Evolutionary conservation across 2,113 vertebrate genomes (phyloP), one percentile per base, ranked within the genome.

Genomic region (Empidonax alnorum): DNA sequence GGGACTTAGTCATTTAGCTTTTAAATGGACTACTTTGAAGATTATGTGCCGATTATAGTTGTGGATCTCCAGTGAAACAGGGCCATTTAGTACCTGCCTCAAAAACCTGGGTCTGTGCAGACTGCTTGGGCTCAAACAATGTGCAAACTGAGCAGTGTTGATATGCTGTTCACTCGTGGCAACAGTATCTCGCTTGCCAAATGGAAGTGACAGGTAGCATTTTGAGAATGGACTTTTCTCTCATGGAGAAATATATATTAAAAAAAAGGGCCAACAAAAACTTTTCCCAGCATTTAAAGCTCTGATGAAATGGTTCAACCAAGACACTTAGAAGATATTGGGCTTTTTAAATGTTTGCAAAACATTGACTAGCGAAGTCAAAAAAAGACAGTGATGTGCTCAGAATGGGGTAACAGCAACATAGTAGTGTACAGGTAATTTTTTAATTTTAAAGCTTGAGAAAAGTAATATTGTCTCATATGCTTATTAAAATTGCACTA

Each of bases 71-170:
- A 5, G 14, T 66, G 80, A 83, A 86, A 65, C 10, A 41, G 25
- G 47, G 6, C 14, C 10, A 39, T 69, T 86, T 65, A 59, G 11
- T 35, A 68, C 12, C 35, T 63, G 6, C 27, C 74, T 61, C 35
- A 50, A 53, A 90, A 44, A 3, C 61, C 33, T 66, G 1, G 0
- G 21, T 41, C 49, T 69, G 8, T 69, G 41, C 18, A 50, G 49
- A 31, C 12, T 52, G 35, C 9, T 65, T 52, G 35, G 41, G 39
- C 71, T 76, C 37, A 84, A 79, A 39, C 24, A 41, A 25, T 2
- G 4, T 0, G 0, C 42, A 67, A 39, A 78, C n/a, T 65, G 31
- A 56, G 10, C n/a, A 22, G 31, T 67, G 50, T 37, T 49, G 65
- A 7, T 49, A 5, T 66, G 50, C 30, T 50, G 31, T 44, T 85